Percentiles rank a stretch among this genome's conserved stretches.
These are phyloP conservation scores for Anthopleura xanthogrammica DNA, from an alignment of 92 coral and sea anemone species.

Conservation along the genomic window DNA sequence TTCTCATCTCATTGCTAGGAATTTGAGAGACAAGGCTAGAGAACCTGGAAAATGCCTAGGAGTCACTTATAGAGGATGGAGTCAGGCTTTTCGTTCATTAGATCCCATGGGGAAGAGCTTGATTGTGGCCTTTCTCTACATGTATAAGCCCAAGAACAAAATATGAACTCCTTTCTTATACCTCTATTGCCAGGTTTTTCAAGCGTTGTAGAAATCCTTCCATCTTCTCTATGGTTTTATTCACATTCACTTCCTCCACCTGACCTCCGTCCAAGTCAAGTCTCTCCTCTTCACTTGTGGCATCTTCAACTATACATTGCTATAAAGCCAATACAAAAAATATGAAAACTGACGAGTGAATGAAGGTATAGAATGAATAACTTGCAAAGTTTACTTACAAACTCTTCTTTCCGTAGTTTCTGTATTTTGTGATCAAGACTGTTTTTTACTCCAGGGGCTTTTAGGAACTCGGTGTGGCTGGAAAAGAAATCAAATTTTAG, in stretches of 20 bases:
- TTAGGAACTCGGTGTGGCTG: constrained; percentile 38
- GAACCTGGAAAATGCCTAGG: too few relatives aligned
- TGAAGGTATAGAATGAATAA: background rate
- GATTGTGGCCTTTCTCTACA: too few relatives aligned
- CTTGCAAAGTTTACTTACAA: constrained; percentile 42
- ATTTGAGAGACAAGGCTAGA: too few relatives aligned
- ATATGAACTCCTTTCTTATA: background rate
- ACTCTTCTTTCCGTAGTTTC: constrained; percentile 55
- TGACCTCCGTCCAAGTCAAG: background rate
- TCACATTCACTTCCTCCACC: background rate
- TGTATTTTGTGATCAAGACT: constrained; percentile 48
- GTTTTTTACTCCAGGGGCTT: constrained; percentile 53
- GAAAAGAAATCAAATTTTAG: background rate
- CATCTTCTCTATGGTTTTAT: constrained; percentile 45
- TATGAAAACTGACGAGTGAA: too few relatives aligned
- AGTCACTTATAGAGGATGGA: too few relatives aligned
- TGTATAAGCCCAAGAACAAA: too few relatives aligned
- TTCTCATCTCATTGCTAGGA: too few relatives aligned
- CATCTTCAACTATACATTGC: constrained; percentile 13
- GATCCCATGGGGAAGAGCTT: too few relatives aligned
- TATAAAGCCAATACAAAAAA: background rate
- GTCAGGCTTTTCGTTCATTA: too few relatives aligned
- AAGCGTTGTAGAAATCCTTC: constrained; percentile 57
- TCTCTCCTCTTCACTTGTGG: background rate
- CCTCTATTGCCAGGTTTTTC: constrained; percentile 72